Base-by-base conservation (phyloP, 2,888 invertebrate genomes). In the Agrilus biguttatus region DNA sequence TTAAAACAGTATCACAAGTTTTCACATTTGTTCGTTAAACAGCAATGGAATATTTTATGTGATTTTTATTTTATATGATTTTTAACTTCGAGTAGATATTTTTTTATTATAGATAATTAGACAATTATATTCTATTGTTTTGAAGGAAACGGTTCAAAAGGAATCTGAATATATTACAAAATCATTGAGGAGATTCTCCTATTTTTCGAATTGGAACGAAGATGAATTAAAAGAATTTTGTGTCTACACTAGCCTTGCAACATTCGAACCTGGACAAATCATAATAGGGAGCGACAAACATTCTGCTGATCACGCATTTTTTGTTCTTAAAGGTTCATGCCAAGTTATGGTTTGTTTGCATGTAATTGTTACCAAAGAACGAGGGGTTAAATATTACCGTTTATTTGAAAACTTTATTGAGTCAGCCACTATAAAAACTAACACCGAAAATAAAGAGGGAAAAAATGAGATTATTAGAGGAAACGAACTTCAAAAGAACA, bases 191-290 rank as follows among this genome's bases (percentile, higher is more conserved):
- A 68, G 69, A 37, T 80, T 80, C 48, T 71, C 73, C 37, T 80
- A 80, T 55, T 81, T 81, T 53, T 72, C 76, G 51, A 68, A 67
- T 10, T 74, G 79, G 63, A 72, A 73, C 51, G 71, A 73, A 57
- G 68, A 73, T 2, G 69, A 73, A 0, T 69, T 71, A 41, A 69
- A 77, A 38, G 80, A 80, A 60, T 78, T 78, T 53, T 80, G 79
- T 52, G 76, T 80, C 50, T 66, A 78, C 21, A 74, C 79, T 3
- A 77, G 74, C 62, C 70, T 77, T 56, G 74, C 72, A 54, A 61
- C 69, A 2, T 80, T 68, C 53, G 62, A 63, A 17, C 49, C 64
- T 0, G 72, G 75, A 49, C 74, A 78, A 51, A 75, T 73, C 8
- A 55, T 76, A 5, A 58, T 74, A n/a, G 74, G 74, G 0, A 73